Percentiles rank a stretch among this genome's conserved stretches.
Conservation (phyloP, 2,888 invertebrate genomes). For the Odiellus spinosus region DNA sequence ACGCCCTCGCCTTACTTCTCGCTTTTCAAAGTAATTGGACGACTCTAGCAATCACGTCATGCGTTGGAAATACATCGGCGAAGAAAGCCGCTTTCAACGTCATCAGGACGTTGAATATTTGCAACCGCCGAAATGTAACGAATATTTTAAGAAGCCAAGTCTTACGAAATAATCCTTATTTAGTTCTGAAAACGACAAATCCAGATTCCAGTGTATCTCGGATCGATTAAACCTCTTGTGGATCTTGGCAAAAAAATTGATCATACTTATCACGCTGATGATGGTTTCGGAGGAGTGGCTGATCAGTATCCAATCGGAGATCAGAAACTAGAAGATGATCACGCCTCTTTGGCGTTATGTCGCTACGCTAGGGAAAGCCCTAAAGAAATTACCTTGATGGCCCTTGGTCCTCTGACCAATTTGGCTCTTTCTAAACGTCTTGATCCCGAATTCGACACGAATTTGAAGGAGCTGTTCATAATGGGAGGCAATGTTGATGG, state of each 20-base stretch:
- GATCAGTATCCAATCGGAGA: conserved; percentile 19
- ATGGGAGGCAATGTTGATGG: conserved; percentile 24
- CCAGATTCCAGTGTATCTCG: conserved; percentile 24
- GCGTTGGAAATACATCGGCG: conserved; percentile 53
- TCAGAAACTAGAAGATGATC: conserved; percentile 14
- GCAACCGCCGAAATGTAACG: conserved; percentile 10
- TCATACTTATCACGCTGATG: conserved; percentile 5
- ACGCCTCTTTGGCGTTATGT: conserved; percentile 23
- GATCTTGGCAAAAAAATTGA: conserved; percentile 1
- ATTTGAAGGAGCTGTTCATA: conserved; percentile 12
- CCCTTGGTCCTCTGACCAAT: conserved; percentile 33
- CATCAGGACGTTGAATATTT: conserved; percentile 26
- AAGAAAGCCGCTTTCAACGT: conserved; percentile 53
- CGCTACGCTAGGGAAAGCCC: conserved; percentile 17
- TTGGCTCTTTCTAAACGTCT: conserved; percentile 31
- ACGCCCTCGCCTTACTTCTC: conserved; percentile 29
- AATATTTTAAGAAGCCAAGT: no score
- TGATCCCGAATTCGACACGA: conserved; percentile 27
- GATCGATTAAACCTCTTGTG: conserved; percentile 21
- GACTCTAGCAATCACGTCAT: conserved; percentile 54
- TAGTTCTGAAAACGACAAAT: no score
- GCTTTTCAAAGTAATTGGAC: conserved; percentile 31
- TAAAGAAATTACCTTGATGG: conserved; percentile 27
- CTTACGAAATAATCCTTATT: no score
- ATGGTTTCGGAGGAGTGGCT: conserved; percentile 19